Evolutionary conservation across 1,140 invertebrate genomes (phyloP).

Genomic region (Caenorhabditis inopinata): DNA sequence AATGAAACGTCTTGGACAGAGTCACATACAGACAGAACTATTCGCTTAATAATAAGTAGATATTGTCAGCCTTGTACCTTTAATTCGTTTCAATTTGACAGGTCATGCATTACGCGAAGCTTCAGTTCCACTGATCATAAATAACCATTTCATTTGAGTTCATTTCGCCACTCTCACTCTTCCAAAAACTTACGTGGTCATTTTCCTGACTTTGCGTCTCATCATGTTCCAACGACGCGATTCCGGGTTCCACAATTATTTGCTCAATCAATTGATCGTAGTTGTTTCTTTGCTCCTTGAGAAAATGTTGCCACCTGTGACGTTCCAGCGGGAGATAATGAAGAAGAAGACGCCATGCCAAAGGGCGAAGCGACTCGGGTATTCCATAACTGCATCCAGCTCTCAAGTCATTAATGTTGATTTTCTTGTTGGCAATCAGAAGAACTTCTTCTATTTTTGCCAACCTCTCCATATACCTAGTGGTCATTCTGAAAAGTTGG

Average conservation of each 20-base stretch:
- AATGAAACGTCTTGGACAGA: too few species aligned
- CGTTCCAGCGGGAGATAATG: slow-evolving; percentile 56
- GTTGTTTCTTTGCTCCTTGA: slow-evolving; percentile 48
- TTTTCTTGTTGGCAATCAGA: slow-evolving; percentile 57
- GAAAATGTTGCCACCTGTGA: slow-evolving; percentile 46
- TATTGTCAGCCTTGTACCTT: too few species aligned
- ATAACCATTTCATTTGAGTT: too few species aligned
- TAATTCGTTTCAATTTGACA: too few species aligned
- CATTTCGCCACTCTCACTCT: too few species aligned
- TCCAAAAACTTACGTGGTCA: slow-evolving; percentile 52
- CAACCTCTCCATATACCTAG: slow-evolving; percentile 38
- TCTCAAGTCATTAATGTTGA: slow-evolving; percentile 53
- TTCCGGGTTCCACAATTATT: slow-evolving; percentile 48
- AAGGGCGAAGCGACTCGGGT: slow-evolving; percentile 57
- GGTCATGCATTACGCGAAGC: too few species aligned
- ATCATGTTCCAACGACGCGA: background rate
- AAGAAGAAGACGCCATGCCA: slow-evolving; percentile 59
- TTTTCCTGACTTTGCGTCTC: background rate
- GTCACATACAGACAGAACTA: too few species aligned
- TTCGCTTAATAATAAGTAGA: too few species aligned
- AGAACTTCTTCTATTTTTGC: slow-evolving; percentile 55
- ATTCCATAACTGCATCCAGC: slow-evolving; percentile 55
- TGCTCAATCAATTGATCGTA: slow-evolving; percentile 57
- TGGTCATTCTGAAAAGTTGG: background rate
- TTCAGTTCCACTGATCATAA: too few species aligned